Evolutionary conservation across 1,140 invertebrate species (phyloP).

Genomic region (Papilio machaon): DNA sequence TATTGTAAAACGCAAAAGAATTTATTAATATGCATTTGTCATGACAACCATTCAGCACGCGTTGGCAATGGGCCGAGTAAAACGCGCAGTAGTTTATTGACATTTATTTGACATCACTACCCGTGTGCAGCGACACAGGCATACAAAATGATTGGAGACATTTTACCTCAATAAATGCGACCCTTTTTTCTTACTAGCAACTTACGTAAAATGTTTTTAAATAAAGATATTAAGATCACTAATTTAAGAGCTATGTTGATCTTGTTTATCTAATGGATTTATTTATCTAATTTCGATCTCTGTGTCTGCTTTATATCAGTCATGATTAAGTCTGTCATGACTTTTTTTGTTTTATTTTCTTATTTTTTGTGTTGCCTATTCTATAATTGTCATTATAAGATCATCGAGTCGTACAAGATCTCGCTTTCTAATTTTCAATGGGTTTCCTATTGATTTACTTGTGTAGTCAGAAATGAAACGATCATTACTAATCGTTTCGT

Average conservation of each 20-base stretch:
- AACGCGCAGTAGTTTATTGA: constrained; percentile 22
- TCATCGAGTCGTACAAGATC: background rate
- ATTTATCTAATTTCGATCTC: no score
- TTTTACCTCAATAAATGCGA: background rate
- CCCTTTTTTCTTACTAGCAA: background rate
- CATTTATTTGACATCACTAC: constrained; percentile 17
- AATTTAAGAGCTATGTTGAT: background rate
- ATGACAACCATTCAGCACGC: background rate
- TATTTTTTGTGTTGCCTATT: no score
- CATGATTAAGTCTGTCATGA: no score
- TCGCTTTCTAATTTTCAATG: background rate
- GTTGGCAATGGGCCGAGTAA: constrained; percentile 13
- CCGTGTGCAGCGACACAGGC: background rate
- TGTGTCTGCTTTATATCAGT: no score
- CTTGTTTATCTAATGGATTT: background rate
- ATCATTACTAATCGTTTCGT: constrained; percentile 43
- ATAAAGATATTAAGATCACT: background rate
- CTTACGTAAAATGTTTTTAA: background rate
- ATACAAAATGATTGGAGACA: constrained; percentile 5
- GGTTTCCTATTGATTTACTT: background rate
- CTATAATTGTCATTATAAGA: no score
- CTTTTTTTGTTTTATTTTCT: no score
- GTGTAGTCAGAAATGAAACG: background rate
- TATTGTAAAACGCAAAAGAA: background rate
- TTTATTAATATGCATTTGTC: constrained; percentile 24